Evolutionary conservation across 2,888 invertebrate genomes (phyloP).

Genomic region (Micoletzkya japonica): DNA sequence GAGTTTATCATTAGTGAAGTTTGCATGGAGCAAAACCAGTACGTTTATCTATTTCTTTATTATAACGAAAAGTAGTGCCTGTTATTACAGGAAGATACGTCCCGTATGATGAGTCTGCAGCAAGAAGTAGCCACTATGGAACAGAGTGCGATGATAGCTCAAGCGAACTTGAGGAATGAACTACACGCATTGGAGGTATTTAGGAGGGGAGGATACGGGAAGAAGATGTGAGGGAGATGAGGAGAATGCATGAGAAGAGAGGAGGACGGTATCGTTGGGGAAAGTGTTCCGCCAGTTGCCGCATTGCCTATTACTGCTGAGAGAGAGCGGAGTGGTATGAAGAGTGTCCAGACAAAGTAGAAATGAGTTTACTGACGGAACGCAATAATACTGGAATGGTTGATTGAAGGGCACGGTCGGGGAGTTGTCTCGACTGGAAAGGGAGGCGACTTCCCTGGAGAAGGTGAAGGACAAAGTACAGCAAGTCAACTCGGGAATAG

Average conservation of each 20-base stretch:
- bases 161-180: constrained; percentile 22
- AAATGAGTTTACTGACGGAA: too few species aligned
- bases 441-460: constrained; percentile 23
- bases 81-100: constrained; percentile 22
- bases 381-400: neutral
- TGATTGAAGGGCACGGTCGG: constrained; percentile 26
- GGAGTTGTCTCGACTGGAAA: constrained; percentile 27
- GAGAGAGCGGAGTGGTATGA: too few species aligned
- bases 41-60: neutral
- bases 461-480: constrained; percentile 9
- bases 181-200: constrained; percentile 19
- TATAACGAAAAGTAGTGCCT: neutral
- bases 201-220: neutral
- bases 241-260: too few species aligned
- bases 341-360: too few species aligned
- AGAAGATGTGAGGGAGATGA: neutral
- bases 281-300: too few species aligned
- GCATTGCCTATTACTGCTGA: too few species aligned
- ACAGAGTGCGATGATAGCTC: neutral
- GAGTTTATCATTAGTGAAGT: too few species aligned
- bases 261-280: too few species aligned
- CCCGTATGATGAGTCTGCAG: neutral
- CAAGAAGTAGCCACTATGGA: constrained; percentile 13
- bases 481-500: constrained; percentile 15
- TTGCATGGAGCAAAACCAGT: neutral